Percentiles rank a stretch among this genome's conserved stretches.
Conservation (phyloP, 2,797 vertebrate species). For the Pyrocephalus nanus region DNA sequence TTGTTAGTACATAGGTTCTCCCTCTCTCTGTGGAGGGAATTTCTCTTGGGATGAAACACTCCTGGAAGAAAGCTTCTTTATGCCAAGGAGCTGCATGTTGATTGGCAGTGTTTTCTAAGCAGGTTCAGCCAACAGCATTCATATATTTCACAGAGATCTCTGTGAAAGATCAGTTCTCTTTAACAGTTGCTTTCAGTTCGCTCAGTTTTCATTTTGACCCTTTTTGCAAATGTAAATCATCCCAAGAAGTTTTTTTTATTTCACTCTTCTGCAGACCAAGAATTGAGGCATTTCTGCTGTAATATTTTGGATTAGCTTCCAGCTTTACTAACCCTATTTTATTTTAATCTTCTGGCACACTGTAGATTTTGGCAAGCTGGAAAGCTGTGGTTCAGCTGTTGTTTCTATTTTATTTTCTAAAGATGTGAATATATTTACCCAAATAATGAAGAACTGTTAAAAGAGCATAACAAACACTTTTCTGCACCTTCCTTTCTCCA, state of each 20-base stretch:
- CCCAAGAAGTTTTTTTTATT: not conserved
- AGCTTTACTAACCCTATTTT: constrained; percentile 43
- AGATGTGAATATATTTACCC: constrained; percentile 32
- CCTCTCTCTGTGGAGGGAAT: not conserved
- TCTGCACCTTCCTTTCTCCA: not conserved
- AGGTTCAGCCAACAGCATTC: constrained; percentile 11
- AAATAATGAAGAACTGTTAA: constrained; percentile 45
- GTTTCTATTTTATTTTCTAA: constrained; percentile 46
- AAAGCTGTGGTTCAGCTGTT: constrained; percentile 61
- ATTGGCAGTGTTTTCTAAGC: not conserved
- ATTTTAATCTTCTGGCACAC: constrained; percentile 42
- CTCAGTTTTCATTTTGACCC: not conserved
- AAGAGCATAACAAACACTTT: constrained; percentile 40
- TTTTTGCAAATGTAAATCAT: not conserved
- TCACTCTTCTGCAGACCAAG: not conserved
- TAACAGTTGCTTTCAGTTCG: not conserved
- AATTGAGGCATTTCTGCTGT: not conserved
- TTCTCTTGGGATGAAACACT: not conserved
- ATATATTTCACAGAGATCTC: not conserved
- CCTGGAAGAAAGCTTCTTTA: constrained; percentile 11
- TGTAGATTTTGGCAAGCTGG: constrained; percentile 42
- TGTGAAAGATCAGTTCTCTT: not conserved
- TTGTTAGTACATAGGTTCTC: not conserved
- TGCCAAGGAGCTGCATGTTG: not conserved
- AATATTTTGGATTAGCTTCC: constrained; percentile 29